Base-by-base conservation (phyloP, 2,113 vertebrate species). In the Malurus alboscapulatus region DNA sequence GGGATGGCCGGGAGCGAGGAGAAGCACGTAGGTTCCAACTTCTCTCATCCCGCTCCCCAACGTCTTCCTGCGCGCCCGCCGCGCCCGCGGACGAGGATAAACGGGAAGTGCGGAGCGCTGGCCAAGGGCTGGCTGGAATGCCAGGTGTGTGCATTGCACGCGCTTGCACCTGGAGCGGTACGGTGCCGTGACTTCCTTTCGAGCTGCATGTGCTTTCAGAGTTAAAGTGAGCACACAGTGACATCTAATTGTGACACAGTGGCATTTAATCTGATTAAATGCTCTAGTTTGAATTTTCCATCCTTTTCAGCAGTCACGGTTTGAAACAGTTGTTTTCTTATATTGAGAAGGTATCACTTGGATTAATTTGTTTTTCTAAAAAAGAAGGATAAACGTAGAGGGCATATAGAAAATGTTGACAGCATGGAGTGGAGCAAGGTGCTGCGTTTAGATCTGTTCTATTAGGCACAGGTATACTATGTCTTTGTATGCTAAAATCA, bases 221-320 rank as follows among this genome's bases (percentile, higher is more conserved):
- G 44, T 89, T 66, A 29, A 48, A 92, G 89, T 36, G 92, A 82
- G 50, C 61, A 2, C 20, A 91, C 47, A 89, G 93, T 95, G 94
- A 95, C 90, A 96, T 90, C 95, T 94, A 87, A 95, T 93, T 91
- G 95, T 84, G 84, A 16, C 84, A 66, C 77, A 2, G 90, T 5
- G 94, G 77, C 84, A 71, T 81, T 87, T 81, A 77, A 67, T 78
- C 82, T 29, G 74, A 66, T 92, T 63, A 94, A 93, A 62, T 69
- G 78, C 72, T 87, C 67, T 18, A 7, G 22, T 76, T 76, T 50
- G 90, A 8, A 34, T 88, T 81, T 84, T 42, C 30, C 21, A 16
- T 16, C 20, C 42, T 45, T 42, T 48, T 30, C n/a, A 20, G 58
- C 32, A 6, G 78, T 63, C 50, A 1, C 2, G 8, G n/a, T 51